These are phyloP conservation scores for Eucera pruinosa DNA, from an alignment of 2,888 invertebrate species.

Conservation along the genomic window DNA sequence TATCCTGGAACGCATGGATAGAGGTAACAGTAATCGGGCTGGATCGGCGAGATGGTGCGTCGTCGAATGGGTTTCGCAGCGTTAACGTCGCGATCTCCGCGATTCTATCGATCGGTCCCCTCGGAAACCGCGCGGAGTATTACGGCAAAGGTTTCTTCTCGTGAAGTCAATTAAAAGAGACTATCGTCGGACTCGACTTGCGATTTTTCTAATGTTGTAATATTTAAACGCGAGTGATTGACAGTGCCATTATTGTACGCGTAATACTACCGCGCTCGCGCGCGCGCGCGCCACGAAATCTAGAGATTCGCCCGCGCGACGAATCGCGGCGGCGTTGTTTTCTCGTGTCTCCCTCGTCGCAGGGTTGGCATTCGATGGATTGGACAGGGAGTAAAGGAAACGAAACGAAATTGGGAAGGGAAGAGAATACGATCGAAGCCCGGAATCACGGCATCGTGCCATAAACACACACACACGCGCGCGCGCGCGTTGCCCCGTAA, in stretches of 20 bases:
- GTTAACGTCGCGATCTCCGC: constrained; percentile 74
- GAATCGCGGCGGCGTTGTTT: background rate
- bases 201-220: constrained; percentile 74
- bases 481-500: too few species aligned
- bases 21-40: constrained; percentile 2
- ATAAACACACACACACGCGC: too few species aligned
- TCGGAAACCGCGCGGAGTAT: constrained; percentile 60
- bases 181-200: constrained; percentile 71
- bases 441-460: constrained; percentile 10
- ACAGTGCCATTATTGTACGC: constrained; percentile 73
- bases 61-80: background rate
- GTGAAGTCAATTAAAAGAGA: constrained; percentile 73
- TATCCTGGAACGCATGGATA: background rate
- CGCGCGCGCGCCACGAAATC: too few species aligned
- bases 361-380: background rate
- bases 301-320: constrained; percentile 5
- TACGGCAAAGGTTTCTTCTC: constrained; percentile 70
- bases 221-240: constrained; percentile 74
- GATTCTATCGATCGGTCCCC: constrained; percentile 54
- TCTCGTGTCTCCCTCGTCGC: background rate
- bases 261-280: constrained; percentile 71
- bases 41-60: background rate
- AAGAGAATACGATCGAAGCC: background rate
- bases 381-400: background rate
- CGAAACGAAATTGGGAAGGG: background rate